A percentile compares a stretch with the other conserved stretches of the same genome.
Evolutionary conservation across 2,888 invertebrate genomes (phyloP).

Genomic region (Agrotis clavis): DNA sequence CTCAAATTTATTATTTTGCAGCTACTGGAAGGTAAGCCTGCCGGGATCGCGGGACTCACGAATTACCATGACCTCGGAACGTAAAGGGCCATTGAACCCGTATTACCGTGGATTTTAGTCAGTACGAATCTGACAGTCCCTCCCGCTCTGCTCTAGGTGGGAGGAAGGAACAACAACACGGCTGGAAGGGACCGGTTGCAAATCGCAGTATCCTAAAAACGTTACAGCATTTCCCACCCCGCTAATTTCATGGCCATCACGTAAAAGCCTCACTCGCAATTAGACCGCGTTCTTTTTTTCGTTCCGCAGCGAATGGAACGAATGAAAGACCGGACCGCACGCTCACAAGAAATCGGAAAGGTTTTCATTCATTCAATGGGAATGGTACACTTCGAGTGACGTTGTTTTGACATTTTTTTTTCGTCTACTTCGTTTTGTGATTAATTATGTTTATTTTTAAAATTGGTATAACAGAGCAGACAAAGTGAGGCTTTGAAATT

Average conservation of each 20-base stretch:
- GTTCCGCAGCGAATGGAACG: conserved; percentile 72
- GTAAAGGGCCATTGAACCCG: too few species aligned
- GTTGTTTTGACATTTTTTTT: conserved; percentile 47
- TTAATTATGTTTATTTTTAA: conserved; percentile 27
- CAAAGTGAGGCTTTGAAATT: too few species aligned
- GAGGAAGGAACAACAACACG: too few species aligned
- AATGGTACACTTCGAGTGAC: conserved; percentile 62
- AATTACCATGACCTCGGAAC: too few species aligned
- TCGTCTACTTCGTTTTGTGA: conserved; percentile 34
- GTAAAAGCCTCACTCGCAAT: conserved; percentile 81
- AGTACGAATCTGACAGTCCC: too few species aligned
- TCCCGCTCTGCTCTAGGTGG: too few species aligned
- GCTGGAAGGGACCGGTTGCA: neutral
- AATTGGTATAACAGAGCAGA: neutral
- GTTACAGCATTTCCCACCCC: conserved; percentile 5
- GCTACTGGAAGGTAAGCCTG: neutral
- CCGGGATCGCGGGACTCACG: too few species aligned
- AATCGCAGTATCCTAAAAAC: neutral
- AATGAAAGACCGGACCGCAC: conserved; percentile 68
- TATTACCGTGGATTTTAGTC: too few species aligned
- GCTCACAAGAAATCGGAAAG: conserved; percentile 77
- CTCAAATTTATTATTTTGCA: neutral
- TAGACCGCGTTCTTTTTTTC: conserved; percentile 79
- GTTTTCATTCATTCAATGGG: conserved; percentile 74
- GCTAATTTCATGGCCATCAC: conserved; percentile 69